Percentiles rank a stretch among this genome's conserved stretches.
Evolutionary conservation across 2,888 invertebrate genomes (phyloP).

Genomic region (Amorpha juglandis): DNA sequence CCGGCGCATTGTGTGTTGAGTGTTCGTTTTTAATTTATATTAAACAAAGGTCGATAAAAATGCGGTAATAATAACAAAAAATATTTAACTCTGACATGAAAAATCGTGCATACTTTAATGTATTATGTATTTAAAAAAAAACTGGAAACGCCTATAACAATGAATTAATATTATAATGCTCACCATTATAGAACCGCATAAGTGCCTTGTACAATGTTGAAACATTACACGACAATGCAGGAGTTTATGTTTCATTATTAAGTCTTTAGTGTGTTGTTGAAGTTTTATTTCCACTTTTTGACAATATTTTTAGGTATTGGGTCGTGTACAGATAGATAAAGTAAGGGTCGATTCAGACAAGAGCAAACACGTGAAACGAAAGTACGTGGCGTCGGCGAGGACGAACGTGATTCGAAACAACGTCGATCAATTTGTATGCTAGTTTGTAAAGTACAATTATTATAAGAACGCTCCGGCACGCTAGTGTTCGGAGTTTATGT

Average conservation of each 20-base stretch:
- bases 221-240: conserved; percentile 6
- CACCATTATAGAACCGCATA: neutral
- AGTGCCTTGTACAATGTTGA: neutral
- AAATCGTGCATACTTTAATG: too few species aligned
- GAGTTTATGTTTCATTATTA: conserved; percentile 28
- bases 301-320: conserved; percentile 46
- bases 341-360: conserved; percentile 18
- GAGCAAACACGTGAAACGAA: neutral
- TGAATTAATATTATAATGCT: neutral
- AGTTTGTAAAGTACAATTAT: neutral
- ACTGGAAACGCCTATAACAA: too few species aligned
- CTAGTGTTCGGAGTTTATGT: neutral
- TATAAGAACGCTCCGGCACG: neutral
- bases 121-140: too few species aligned
- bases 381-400: too few species aligned
- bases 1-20: neutral
- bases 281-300: conserved; percentile 43
- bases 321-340: conserved; percentile 41
- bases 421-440: neutral
- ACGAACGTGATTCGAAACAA: too few species aligned
- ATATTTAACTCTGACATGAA: too few species aligned
- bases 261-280: conserved; percentile 53
- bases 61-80: too few species aligned
- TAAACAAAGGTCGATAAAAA: too few species aligned
- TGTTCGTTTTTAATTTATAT: too few species aligned